These are phyloP conservation scores for Pomacea canaliculata DNA, from an alignment of 2,888 invertebrate genomes.

Conservation along the genomic window DNA sequence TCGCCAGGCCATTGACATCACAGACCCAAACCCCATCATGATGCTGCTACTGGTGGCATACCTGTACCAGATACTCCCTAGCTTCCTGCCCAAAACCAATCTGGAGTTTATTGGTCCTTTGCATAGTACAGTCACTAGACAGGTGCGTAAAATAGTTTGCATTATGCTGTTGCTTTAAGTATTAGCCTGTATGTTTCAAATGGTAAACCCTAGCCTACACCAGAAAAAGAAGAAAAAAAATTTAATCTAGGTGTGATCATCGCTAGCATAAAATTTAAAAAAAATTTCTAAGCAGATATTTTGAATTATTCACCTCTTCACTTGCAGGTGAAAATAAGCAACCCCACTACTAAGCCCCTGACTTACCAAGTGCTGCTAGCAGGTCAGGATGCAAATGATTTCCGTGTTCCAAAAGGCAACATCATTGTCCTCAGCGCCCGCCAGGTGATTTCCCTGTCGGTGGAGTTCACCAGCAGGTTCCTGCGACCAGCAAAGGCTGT, in stretches of 20 bases:
- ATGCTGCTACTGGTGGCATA: slow-evolving; percentile 65
- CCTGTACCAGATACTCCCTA: slow-evolving; percentile 66
- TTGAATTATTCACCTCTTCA: background rate
- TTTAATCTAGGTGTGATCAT: too few species aligned
- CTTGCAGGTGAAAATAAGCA: slow-evolving; percentile 65
- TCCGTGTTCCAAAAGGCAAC: slow-evolving; percentile 64
- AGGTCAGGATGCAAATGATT: slow-evolving; percentile 66
- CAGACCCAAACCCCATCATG: slow-evolving; percentile 68
- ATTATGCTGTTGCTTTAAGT: too few species aligned
- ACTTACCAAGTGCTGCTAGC: slow-evolving; percentile 66
- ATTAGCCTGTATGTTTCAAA: too few species aligned
- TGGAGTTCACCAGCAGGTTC: slow-evolving; percentile 61
- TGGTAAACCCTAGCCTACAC: too few species aligned
- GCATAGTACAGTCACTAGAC: slow-evolving; percentile 61
- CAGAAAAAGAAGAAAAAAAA: too few species aligned
- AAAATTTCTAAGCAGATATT: too few species aligned
- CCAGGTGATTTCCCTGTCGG: slow-evolving; percentile 51
- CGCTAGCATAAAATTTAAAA: too few species aligned
- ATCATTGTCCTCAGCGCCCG: slow-evolving; percentile 63
- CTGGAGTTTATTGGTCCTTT: slow-evolving; percentile 66
- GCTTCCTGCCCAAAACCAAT: slow-evolving; percentile 65
- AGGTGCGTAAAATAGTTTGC: slow-evolving; percentile 32
- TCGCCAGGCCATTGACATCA: slow-evolving; percentile 68
- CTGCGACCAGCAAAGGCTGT: slow-evolving; percentile 65
- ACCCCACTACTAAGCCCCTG: slow-evolving; percentile 66